Conservation (phyloP, 2,113 vertebrate species). For the Takifugu flavidus region DNA sequence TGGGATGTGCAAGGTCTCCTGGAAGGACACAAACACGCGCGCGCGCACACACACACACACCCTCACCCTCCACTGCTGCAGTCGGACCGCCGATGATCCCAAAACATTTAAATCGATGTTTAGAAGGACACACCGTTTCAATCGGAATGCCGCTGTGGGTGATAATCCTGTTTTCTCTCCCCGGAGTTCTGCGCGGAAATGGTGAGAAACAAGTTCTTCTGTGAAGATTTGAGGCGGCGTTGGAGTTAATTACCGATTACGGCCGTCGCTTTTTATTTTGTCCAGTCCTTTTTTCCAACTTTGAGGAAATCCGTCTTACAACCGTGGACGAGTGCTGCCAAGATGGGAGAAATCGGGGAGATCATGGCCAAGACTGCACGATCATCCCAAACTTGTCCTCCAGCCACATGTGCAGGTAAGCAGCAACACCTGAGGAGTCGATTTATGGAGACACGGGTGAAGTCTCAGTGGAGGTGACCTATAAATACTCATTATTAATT, state of each 20-base stretch:
- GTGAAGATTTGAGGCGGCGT: no score
- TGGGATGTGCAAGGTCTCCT: no score
- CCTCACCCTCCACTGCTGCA: no score
- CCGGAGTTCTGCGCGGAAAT: constrained; percentile 29
- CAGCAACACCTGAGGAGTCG: constrained; percentile 15
- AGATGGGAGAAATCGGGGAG: constrained; percentile 74
- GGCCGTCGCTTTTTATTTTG: neutral
- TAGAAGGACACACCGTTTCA: no score
- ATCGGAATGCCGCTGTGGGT: constrained; percentile 32
- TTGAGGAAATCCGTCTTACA: constrained; percentile 32
- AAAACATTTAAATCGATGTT: no score
- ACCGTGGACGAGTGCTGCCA: constrained; percentile 78
- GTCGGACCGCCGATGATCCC: no score
- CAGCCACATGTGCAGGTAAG: constrained; percentile 81
- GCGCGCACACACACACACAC: no score
- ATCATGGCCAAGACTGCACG: constrained; percentile 69
- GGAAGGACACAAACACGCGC: no score
- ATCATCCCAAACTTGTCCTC: constrained; percentile 62
- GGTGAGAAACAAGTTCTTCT: constrained; percentile 32
- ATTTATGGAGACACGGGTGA: no score
- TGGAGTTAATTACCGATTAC: neutral
- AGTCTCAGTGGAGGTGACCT: no score
- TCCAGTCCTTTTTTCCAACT: neutral
- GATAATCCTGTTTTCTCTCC: constrained; percentile 33
- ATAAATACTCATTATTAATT: no score